Evolutionary conservation across 2,888 invertebrate species (phyloP).

Genomic region (Polietes domitor): DNA sequence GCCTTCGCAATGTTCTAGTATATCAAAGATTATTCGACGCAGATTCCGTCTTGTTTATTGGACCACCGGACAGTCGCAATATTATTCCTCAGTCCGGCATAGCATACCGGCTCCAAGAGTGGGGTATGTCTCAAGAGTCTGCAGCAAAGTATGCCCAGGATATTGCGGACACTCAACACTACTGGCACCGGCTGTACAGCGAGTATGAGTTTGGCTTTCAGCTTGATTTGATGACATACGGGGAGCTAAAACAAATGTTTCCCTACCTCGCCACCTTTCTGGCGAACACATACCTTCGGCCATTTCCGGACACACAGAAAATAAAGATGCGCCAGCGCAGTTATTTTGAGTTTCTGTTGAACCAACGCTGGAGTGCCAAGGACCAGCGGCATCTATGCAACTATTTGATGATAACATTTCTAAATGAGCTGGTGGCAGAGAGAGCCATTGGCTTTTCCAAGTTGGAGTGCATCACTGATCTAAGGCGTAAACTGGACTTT

Average conservation of each 20-base stretch:
- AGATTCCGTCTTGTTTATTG: too few relatives aligned
- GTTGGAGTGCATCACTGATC: not conserved
- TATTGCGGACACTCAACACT: too few relatives aligned
- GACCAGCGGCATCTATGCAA: not conserved
- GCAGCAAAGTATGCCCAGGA: too few relatives aligned
- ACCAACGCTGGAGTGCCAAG: not conserved
- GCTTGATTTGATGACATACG: not conserved
- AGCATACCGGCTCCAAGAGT: too few relatives aligned
- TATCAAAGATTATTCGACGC: too few relatives aligned
- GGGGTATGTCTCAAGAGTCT: too few relatives aligned
- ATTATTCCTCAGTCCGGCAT: too few relatives aligned
- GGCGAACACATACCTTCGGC: not conserved
- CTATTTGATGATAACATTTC: not conserved
- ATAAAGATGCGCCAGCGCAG: not conserved
- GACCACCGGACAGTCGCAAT: too few relatives aligned
- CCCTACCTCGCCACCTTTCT: not conserved
- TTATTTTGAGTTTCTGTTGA: not conserved
- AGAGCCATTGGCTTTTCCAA: not conserved
- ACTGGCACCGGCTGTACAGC: too few relatives aligned
- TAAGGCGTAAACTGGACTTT: not conserved
- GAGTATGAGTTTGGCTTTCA: too few relatives aligned
- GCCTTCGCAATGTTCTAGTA: not conserved
- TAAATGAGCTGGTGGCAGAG: not conserved
- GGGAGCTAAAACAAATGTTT: not conserved
- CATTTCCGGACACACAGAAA: too few relatives aligned